Evolutionary conservation across 2,797 vertebrate genomes (phyloP).

Genomic region (Cottoperca gobio): DNA sequence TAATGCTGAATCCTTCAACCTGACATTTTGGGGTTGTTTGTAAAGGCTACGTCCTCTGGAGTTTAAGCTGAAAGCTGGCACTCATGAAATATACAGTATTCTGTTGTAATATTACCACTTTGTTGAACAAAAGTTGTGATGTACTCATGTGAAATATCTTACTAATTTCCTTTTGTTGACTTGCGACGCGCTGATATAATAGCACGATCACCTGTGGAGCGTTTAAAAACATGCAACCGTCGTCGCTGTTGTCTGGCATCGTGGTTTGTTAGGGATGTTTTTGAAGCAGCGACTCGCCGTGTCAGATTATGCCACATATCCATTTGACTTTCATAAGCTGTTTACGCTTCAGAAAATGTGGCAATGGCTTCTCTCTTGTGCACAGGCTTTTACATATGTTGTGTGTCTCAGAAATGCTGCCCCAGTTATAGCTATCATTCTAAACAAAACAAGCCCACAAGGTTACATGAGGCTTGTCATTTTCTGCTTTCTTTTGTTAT

Average conservation of each 20-base stretch:
- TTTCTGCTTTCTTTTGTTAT: slow-evolving; percentile 57
- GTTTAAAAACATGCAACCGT: slow-evolving; percentile 71
- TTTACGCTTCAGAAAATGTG: slow-evolving; percentile 88
- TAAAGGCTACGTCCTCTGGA: slow-evolving; percentile 16
- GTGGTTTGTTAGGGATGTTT: slow-evolving; percentile 85
- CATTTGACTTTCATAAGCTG: slow-evolving; percentile 91
- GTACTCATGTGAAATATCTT: slow-evolving; percentile 36
- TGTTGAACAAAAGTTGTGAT: not conserved
- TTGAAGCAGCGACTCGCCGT: slow-evolving; percentile 83
- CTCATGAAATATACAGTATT: slow-evolving; percentile 4
- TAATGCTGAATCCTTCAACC: slow-evolving; percentile 46
- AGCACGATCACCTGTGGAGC: slow-evolving; percentile 74
- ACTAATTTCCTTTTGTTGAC: slow-evolving; percentile 52
- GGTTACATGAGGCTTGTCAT: slow-evolving; percentile 73
- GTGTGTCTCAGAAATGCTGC: slow-evolving; percentile 79
- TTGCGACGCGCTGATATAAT: slow-evolving; percentile 34
- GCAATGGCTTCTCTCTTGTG: slow-evolving; percentile 83
- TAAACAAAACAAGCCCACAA: slow-evolving; percentile 64
- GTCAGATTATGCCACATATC: slow-evolving; percentile 89
- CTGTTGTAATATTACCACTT: not conserved
- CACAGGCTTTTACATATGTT: slow-evolving; percentile 87
- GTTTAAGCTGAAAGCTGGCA: slow-evolving; percentile 27
- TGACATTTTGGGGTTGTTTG: slow-evolving; percentile 29
- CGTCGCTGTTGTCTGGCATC: slow-evolving; percentile 70
- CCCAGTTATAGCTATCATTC: slow-evolving; percentile 84